These are phyloP conservation scores for Montipora cactus DNA, from an alignment of 64 coral and sea anemone genomes.

Conservation along the genomic window DNA sequence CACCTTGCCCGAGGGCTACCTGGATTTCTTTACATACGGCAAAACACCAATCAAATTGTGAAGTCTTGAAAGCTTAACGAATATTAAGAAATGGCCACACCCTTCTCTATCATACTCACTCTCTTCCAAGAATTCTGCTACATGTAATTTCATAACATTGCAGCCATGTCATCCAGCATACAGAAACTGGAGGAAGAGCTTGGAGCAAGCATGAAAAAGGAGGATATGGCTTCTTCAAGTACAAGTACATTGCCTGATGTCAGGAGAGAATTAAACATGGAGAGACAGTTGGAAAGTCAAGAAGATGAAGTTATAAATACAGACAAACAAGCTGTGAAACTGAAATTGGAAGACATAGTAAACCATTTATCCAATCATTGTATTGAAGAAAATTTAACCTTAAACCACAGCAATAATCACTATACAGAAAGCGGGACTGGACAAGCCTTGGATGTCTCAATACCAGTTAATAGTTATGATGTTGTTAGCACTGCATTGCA, in stretches of 20 bases:
- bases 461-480: neutral
- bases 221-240: neutral
- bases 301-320: neutral
- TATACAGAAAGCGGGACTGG: neutral
- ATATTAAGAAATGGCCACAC: no score
- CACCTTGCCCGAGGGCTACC: no score
- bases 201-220: conserved; percentile 33
- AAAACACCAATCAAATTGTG: no score
- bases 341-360: neutral
- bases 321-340: neutral
- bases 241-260: neutral
- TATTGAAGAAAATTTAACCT: neutral
- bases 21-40: no score
- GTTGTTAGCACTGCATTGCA: neutral
- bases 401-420: neutral
- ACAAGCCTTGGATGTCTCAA: neutral
- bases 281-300: neutral
- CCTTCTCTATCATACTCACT: no score
- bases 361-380: neutral
- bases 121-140: no score
- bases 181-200: conserved; percentile 72
- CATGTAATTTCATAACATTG: neutral
- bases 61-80: no score
- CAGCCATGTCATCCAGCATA: conserved; percentile 47
- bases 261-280: neutral